A percentile compares a stretch with the other conserved stretches of the same genome.
Conservation (phyloP, 1,140 invertebrate species). For the Triops cancriformis region DNA sequence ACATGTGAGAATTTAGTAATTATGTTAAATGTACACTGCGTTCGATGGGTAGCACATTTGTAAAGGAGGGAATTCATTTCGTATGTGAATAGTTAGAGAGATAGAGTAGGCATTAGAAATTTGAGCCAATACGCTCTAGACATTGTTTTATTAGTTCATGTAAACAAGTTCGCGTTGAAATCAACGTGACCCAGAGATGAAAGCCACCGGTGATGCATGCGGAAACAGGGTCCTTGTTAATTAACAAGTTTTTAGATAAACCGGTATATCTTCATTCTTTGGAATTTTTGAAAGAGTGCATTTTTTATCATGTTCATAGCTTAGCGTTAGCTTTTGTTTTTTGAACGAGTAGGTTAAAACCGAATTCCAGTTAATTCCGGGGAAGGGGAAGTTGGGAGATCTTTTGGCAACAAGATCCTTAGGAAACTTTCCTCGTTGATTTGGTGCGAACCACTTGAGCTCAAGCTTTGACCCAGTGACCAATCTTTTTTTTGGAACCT, state of each 20-base stretch:
- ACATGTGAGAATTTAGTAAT: no score
- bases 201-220: conserved; percentile 8
- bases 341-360: not conserved
- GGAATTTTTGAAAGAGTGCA: not conserved
- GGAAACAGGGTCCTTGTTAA: conserved; percentile 13
- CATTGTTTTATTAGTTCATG: no score
- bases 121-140: no score
- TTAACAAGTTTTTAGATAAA: not conserved
- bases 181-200: not conserved
- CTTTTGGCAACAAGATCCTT: not conserved
- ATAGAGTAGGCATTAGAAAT: no score
- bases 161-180: not conserved
- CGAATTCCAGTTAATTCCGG: not conserved
- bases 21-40: not conserved
- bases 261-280: conserved; percentile 2
- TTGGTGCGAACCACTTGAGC: conserved; percentile 6
- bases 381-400: not conserved
- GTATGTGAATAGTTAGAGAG: no score
- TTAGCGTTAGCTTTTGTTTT: not conserved
- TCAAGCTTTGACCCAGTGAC: conserved; percentile 4
- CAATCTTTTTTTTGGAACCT: not conserved
- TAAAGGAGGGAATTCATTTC: not conserved
- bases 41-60: not conserved
- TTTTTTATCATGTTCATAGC: not conserved
- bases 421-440: not conserved